phyloP scores from a whole-genome alignment of 2,113 vertebrate species.

The Odontesthes bonariensis region DNA sequence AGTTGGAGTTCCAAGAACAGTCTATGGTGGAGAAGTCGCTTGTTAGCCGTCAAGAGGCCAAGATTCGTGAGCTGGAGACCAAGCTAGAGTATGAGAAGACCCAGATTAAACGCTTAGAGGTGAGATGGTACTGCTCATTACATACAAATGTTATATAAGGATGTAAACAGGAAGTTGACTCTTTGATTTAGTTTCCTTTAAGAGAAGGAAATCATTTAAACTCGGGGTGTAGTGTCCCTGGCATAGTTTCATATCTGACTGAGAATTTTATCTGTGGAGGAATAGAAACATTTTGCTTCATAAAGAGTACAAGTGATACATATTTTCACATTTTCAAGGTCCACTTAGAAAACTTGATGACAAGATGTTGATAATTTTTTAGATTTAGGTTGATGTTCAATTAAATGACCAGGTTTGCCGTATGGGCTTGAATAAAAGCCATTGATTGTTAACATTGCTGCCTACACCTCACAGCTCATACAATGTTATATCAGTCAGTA shows the following conservation, averaged over 20 bases:
- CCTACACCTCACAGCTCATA: background rate
- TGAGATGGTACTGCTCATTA: slow-evolving; percentile 63
- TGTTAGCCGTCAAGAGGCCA: slow-evolving; percentile 97
- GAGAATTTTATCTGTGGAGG: too few species aligned
- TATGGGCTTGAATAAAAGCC: background rate
- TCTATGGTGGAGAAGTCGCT: slow-evolving; percentile 99
- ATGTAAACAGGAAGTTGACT: too few species aligned
- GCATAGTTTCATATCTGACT: too few species aligned
- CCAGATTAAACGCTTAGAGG: slow-evolving; percentile 96
- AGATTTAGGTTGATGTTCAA: background rate
- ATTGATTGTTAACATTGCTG: background rate
- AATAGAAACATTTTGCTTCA: too few species aligned
- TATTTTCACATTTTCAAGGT: too few species aligned
- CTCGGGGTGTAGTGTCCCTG: too few species aligned
- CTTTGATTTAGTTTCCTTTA: too few species aligned
- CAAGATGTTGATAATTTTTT: background rate
- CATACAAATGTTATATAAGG: background rate
- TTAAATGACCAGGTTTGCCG: background rate
- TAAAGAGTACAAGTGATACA: too few species aligned
- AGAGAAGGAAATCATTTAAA: too few species aligned
- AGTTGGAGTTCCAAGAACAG: slow-evolving; percentile 96
- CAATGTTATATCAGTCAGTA: background rate
- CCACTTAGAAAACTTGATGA: too few species aligned
- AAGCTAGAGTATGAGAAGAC: slow-evolving; percentile 97
- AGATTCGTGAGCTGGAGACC: slow-evolving; percentile 97